Base-by-base conservation (phyloP, 30 jellyfish, hydroid and myxozoan species). In the Morbakka virulenta region DNA sequence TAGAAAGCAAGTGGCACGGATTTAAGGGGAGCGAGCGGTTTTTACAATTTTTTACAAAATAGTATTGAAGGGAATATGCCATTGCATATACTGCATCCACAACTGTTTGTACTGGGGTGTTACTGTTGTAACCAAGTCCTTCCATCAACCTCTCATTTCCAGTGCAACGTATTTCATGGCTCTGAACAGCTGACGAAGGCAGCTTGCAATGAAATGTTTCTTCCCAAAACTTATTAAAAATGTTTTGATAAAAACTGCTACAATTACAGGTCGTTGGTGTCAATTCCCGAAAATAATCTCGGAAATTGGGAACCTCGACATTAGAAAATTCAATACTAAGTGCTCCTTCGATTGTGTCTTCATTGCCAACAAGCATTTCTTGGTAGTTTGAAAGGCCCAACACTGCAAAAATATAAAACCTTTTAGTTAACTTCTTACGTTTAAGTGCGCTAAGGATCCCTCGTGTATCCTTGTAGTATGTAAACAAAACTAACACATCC, bases 21-120 rank as follows among this genome's bases (percentile, higher is more conserved):
- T 48, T 62, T n/a, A 47, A 17, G 69, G 76, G 70, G 50, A 62
- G 47, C 6, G 12, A 47, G 0, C 28, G 3, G 0, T 21, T 21
- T 3, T 24, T 22, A 36, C 98, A 91, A 4, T 21, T 12, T 25
- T 34, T 25, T 35, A 76, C 91, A 27, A 84, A 57, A 31, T 69
- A 35, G 3, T 22, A 25, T 62, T 69, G 57, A 32, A 79, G 22
- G 21, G 92, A 92, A 30, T 49, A 23, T 0, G 96, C 98, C 24
- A 91, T n/a, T 6, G 94, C 85, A 35, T 63, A 83, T 12, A 72
- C 84, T 17, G 93, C 93, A 52, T 82, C 78, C 27, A 82, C 64
- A n/a, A 89, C 95, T 2, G 87, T 32, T 11, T 83, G 84, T 32
- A 89, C 86, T 4, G 97, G 96, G 48, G 97, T 89, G 35, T 78